Evolutionary conservation across 2,888 invertebrate species (phyloP).

Genomic region (Leucophenga maculata): DNA sequence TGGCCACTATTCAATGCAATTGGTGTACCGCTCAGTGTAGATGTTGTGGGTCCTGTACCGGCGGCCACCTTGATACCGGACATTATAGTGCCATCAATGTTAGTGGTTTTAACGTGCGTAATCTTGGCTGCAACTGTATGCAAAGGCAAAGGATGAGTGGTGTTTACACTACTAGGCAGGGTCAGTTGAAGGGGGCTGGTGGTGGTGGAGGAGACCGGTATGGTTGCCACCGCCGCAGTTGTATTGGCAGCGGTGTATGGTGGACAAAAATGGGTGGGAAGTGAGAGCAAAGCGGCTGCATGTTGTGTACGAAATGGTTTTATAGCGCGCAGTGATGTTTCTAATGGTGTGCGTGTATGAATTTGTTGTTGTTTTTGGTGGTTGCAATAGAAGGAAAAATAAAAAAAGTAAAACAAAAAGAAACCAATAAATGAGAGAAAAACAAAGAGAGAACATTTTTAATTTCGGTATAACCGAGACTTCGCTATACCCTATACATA

Average conservation of each 20-base stretch:
- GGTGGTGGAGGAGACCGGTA: slow-evolving; percentile 40
- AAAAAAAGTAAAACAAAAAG: neutral
- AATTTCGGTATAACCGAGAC: neutral
- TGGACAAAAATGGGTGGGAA: slow-evolving; percentile 30
- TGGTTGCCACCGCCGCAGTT: slow-evolving; percentile 35
- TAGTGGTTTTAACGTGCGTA: slow-evolving; percentile 73
- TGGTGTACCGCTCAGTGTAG: slow-evolving; percentile 55
- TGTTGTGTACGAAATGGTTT: slow-evolving; percentile 54
- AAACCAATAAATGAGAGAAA: neutral
- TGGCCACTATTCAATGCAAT: slow-evolving; percentile 60
- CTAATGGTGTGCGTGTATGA: slow-evolving; percentile 44
- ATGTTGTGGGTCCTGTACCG: slow-evolving; percentile 41
- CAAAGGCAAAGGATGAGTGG: slow-evolving; percentile 50
- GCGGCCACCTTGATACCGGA: slow-evolving; percentile 64
- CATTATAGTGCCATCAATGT: slow-evolving; percentile 42
- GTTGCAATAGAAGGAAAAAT: slow-evolving; percentile 28
- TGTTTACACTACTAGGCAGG: slow-evolving; percentile 25
- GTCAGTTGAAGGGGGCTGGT: slow-evolving; percentile 55
- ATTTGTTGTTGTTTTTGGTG: slow-evolving; percentile 44
- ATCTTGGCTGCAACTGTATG: slow-evolving; percentile 74
- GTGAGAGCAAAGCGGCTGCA: slow-evolving; percentile 31
- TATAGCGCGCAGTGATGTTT: slow-evolving; percentile 34
- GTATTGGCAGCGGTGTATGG: slow-evolving; percentile 42
- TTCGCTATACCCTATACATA: too few relatives aligned
- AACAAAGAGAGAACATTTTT: neutral